Evolutionary conservation across 2,888 invertebrate genomes (phyloP).

Genomic region (Epinotia nisella): DNA sequence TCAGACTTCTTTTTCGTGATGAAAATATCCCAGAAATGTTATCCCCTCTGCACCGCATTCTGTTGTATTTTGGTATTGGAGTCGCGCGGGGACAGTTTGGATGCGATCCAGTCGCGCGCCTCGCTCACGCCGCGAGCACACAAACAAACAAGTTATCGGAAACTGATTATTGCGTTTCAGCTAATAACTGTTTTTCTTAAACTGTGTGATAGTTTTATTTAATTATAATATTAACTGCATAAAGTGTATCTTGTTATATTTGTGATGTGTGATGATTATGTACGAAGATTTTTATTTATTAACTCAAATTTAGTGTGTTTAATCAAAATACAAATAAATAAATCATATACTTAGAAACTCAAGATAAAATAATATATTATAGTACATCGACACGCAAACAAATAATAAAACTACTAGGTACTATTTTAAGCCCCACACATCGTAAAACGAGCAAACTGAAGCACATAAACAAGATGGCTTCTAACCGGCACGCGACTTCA

Average conservation of each 20-base stretch:
- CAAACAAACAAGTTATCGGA: slow-evolving; percentile 11
- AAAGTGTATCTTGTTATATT: not conserved
- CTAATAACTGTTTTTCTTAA: not conserved
- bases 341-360: not conserved
- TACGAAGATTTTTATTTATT: not conserved
- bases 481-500: slow-evolving; percentile 76
- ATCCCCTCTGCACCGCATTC: slow-evolving; percentile 72
- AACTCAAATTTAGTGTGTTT: not conserved
- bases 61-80: slow-evolving; percentile 80
- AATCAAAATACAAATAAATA: not conserved
- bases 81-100: slow-evolving; percentile 80
- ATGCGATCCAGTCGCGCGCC: slow-evolving; percentile 75
- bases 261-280: not conserved
- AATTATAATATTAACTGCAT: no score
- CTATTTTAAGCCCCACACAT: slow-evolving; percentile 69
- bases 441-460: slow-evolving; percentile 69
- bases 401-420: slow-evolving; percentile 65
- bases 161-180: slow-evolving; percentile 7
- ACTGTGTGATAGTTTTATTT: not conserved
- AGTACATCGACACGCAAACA: slow-evolving; percentile 54
- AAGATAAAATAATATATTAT: not conserved
- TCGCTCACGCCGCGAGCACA: slow-evolving; percentile 60
- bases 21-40: slow-evolving; percentile 66
- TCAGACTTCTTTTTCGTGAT: slow-evolving; percentile 24
- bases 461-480: slow-evolving; percentile 79